These are phyloP conservation scores for Heliconius ethilla DNA, from an alignment of 2,888 invertebrate genomes.

Conservation along the genomic window DNA sequence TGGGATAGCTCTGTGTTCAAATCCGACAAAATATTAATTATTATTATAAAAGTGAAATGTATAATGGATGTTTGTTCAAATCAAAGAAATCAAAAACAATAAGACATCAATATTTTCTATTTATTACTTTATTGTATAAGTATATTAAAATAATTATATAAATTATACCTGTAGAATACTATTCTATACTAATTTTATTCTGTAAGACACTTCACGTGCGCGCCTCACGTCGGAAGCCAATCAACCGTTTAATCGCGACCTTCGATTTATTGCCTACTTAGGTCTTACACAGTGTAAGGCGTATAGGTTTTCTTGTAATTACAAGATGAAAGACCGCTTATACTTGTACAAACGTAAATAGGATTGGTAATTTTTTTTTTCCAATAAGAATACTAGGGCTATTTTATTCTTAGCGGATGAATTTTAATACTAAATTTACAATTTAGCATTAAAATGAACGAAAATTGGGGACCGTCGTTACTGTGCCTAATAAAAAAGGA, in stretches of 20 bases:
- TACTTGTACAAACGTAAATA: not conserved
- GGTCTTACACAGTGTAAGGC: not conserved
- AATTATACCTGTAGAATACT: not conserved
- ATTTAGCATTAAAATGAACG: not conserved
- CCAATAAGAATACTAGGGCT: no score
- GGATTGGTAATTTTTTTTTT: not conserved
- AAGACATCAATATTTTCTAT: no score
- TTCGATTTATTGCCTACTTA: constrained; percentile 19
- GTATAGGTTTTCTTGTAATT: constrained; percentile 14
- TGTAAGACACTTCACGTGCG: not conserved
- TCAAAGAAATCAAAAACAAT: no score
- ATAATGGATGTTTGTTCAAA: no score
- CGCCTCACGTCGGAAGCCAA: constrained; percentile 16
- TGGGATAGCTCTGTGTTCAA: not conserved
- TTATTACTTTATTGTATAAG: no score
- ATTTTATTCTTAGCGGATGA: not conserved
- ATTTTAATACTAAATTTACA: not conserved
- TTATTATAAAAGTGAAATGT: no score
- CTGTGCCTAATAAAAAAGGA: no score
- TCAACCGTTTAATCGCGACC: constrained; percentile 25
- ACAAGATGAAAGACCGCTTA: not conserved
- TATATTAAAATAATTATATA: no score
- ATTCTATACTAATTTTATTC: not conserved
- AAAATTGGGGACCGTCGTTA: no score
- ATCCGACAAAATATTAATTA: not conserved